Percentiles rank a stretch among this genome's conserved stretches.
These are phyloP conservation scores for Nasonia oneida DNA, from an alignment of 2,888 invertebrate genomes.

Conservation along the genomic window DNA sequence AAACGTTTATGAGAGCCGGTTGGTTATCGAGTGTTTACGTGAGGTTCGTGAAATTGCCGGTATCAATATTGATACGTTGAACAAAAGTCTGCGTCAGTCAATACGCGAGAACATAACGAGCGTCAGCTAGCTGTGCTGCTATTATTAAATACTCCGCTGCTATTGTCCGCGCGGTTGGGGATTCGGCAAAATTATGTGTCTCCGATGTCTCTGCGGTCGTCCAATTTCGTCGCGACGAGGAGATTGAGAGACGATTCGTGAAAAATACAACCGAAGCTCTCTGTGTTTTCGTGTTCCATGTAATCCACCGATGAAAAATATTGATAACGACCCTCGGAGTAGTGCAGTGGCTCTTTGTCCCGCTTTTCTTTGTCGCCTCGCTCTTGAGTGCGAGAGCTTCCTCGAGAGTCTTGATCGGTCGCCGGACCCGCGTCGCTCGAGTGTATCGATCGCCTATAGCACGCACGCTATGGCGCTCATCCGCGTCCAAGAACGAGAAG, in stretches of 20 bases:
- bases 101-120: background rate
- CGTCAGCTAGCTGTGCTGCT: too few species aligned
- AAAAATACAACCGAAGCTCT: too few species aligned
- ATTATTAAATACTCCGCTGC: background rate
- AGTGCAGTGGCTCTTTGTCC: conserved; percentile 29
- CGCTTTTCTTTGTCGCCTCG: conserved; percentile 41
- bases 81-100: conserved; percentile 1
- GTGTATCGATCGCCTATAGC: background rate
- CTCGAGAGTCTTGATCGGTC: conserved; percentile 61
- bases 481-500: background rate
- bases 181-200: background rate
- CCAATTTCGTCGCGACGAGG: too few species aligned
- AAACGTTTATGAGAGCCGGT: background rate
- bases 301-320: conserved; percentile 23
- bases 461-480: background rate
- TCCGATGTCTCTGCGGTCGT: too few species aligned
- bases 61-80: background rate
- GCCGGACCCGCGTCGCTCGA: background rate
- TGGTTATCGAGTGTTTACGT: background rate
- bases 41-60: background rate
- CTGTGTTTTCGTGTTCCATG: too few species aligned
- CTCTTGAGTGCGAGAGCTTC: background rate
- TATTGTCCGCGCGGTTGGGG: background rate
- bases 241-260: too few species aligned
- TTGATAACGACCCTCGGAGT: conserved; percentile 31